These are phyloP conservation scores for Ctenicera cuprea DNA, from an alignment of 2,888 invertebrate genomes.

Conservation along the genomic window DNA sequence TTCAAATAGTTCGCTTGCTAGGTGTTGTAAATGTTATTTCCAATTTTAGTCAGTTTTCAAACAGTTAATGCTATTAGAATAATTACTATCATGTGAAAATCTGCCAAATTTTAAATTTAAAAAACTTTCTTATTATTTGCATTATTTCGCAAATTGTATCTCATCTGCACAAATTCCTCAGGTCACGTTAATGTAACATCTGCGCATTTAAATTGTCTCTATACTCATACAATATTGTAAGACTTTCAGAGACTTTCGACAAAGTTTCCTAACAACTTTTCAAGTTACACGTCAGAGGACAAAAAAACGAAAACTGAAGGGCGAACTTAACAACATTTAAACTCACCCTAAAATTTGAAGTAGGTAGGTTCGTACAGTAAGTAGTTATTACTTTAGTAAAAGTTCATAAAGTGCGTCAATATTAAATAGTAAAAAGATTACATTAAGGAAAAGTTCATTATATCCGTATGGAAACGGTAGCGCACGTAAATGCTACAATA, in stretches of 20 bases:
- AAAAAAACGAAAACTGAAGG: not conserved
- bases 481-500: conserved; percentile 1
- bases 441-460: conserved; percentile 8
- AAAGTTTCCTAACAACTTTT: not conserved
- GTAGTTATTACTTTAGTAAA: conserved; percentile 21
- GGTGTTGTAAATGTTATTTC: no score
- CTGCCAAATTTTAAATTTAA: no score
- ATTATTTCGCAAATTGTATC: no score
- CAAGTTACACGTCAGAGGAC: not conserved
- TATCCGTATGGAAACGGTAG: not conserved
- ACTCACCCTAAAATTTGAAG: conserved; percentile 24
- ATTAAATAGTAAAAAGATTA: not conserved
- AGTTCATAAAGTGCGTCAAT: conserved; percentile 26
- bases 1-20: no score
- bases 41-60: no score
- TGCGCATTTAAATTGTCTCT: no score
- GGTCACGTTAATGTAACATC: no score
- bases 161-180: no score
- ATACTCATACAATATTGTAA: no score
- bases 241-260: not conserved
- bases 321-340: conserved; percentile 23
- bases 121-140: no score
- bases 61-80: no score
- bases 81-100: no score
- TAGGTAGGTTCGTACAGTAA: not conserved